Evolutionary conservation across 2,113 vertebrate species (phyloP).

Genomic region (Typhlomys cinereus): DNA sequence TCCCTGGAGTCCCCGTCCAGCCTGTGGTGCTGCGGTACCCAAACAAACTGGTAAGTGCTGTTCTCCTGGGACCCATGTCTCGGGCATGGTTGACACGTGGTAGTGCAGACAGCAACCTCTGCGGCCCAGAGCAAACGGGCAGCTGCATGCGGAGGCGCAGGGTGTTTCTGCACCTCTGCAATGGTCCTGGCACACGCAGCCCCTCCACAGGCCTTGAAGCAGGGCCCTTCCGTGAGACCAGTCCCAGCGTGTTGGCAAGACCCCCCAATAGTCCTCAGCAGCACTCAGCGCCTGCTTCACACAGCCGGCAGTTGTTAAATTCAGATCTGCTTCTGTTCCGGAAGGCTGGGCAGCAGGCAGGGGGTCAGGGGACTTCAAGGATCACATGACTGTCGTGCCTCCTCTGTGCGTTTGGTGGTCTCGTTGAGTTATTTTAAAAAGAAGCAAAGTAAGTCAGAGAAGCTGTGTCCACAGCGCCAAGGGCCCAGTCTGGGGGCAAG

Average conservation of each 20-base stretch:
- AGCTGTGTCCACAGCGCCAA: not conserved
- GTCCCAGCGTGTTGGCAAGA: not conserved
- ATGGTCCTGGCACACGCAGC: rapidly evolving
- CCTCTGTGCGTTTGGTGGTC: not conserved
- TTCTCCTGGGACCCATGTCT: not conserved
- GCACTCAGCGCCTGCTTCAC: not conserved
- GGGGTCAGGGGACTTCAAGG: rapidly evolving
- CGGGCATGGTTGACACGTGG: rapidly evolving
- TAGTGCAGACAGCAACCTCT: too few relatives aligned
- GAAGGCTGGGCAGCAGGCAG: too few relatives aligned
- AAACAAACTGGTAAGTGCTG: slow-evolving; percentile 92
- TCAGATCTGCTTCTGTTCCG: too few relatives aligned
- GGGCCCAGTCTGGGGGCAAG: not conserved
- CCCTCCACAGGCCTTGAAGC: rapidly evolving
- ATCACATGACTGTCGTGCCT: rapidly evolving
- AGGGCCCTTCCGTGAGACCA: not conserved
- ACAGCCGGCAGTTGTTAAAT: not conserved
- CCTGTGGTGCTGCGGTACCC: slow-evolving; percentile 96
- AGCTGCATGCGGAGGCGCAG: not conserved
- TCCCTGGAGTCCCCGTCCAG: slow-evolving; percentile 96
- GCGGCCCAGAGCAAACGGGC: not conserved
- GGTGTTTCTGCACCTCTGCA: rapidly evolving
- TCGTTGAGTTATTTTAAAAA: not conserved
- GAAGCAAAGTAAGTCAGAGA: not conserved
- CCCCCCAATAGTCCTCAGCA: not conserved